A percentile compares a stretch with the other conserved stretches of the same genome.
These are phyloP conservation scores for Drosophila paranaensis DNA, from an alignment of 2,888 invertebrate species.

Conservation along the genomic window DNA sequence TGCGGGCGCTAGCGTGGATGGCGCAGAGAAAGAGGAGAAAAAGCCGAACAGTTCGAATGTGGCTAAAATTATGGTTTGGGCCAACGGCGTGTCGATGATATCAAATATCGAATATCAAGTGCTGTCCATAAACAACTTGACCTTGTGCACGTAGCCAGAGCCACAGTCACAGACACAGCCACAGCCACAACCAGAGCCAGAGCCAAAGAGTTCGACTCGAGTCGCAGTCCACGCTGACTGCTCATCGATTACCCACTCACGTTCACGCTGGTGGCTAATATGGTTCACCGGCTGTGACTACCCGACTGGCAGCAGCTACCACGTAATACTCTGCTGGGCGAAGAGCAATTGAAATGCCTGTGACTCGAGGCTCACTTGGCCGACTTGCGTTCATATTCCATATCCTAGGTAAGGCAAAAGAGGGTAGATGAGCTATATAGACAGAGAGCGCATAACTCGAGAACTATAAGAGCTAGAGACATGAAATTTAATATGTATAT, in stretches of 20 bases:
- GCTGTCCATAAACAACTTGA: slow-evolving; percentile 78
- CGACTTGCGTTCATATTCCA: slow-evolving; percentile 50
- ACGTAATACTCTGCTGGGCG: slow-evolving; percentile 37
- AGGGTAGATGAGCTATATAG: neutral
- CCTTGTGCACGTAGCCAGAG: slow-evolving; percentile 72
- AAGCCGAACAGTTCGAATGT: slow-evolving; percentile 25
- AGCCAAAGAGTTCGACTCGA: slow-evolving; percentile 10
- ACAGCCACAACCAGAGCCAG: slow-evolving; percentile 20
- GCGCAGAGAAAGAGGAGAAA: neutral
- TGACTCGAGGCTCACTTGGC: slow-evolving; percentile 10
- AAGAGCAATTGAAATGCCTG: slow-evolving; percentile 70
- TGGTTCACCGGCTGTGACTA: slow-evolving; percentile 39
- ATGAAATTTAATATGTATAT: neutral
- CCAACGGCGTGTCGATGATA: slow-evolving; percentile 57
- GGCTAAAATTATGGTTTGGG: slow-evolving; percentile 36
- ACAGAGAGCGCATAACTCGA: neutral
- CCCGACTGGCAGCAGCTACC: slow-evolving; percentile 13
- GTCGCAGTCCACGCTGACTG: slow-evolving; percentile 33
- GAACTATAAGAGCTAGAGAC: neutral
- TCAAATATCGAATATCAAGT: slow-evolving; percentile 74
- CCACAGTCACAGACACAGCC: slow-evolving; percentile 1
- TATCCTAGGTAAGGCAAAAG: neutral
- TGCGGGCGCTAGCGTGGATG: slow-evolving; percentile 41
- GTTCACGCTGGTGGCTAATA: slow-evolving; percentile 77
- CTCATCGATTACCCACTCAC: slow-evolving; percentile 77